Percentiles rank a stretch among this genome's conserved stretches.
These are phyloP conservation scores for Leptopterna dolabrata DNA, from an alignment of 2,888 invertebrate genomes.

Conservation along the genomic window DNA sequence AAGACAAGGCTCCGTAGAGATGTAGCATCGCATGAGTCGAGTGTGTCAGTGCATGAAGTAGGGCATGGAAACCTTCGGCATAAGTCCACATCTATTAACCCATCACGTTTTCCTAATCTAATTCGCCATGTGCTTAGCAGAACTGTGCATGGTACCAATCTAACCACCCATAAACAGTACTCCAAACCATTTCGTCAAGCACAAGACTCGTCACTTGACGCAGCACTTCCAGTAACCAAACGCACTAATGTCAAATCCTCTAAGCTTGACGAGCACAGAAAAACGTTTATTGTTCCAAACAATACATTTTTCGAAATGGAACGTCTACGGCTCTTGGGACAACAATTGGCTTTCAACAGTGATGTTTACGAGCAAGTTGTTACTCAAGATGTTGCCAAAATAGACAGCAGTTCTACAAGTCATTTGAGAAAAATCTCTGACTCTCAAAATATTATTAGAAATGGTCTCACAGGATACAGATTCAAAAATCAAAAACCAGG, in stretches of 20 bases:
- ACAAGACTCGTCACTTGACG: background rate
- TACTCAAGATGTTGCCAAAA: background rate
- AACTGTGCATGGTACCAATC: constrained; percentile 32
- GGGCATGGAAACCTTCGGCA: constrained; percentile 57
- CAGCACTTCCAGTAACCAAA: background rate
- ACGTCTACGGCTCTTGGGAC: constrained; percentile 15
- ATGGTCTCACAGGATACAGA: background rate
- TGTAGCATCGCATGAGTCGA: constrained; percentile 73
- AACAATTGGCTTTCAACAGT: constrained; percentile 8
- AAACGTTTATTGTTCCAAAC: constrained; percentile 32
- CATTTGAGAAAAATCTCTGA: background rate
- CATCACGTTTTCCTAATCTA: constrained; percentile 28
- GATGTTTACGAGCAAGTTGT: constrained; percentile 29
- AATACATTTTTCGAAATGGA: constrained; percentile 31
- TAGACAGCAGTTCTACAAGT: background rate
- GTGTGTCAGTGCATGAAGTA: constrained; percentile 64
- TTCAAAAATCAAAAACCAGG: background rate
- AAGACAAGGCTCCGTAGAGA: constrained; percentile 74
- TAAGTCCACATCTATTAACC: constrained; percentile 20
- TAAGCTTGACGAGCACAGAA: constrained; percentile 30
- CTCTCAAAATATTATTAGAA: background rate
- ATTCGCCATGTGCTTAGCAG: background rate
- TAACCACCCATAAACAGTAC: constrained; percentile 40
- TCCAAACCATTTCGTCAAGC: constrained; percentile 37
- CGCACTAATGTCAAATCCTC: background rate